Evolutionary conservation across 2,888 invertebrate genomes (phyloP), one percentile per base, ranked within the genome.

Genomic region (Abrostola tripartita): DNA sequence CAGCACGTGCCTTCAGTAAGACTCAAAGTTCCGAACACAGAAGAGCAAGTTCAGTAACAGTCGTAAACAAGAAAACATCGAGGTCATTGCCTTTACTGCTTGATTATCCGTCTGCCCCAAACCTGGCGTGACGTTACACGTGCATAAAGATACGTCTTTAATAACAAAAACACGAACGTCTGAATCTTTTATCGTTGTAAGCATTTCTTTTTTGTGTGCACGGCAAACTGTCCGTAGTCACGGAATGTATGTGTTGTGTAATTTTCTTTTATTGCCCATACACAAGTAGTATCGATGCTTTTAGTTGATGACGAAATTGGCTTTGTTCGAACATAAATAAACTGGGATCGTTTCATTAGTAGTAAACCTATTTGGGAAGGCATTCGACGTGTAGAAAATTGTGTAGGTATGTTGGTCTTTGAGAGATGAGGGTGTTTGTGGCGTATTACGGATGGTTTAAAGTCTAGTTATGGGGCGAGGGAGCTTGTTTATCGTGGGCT

Each of bases 251-350:
- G 71, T 79, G 79, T 83, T 79, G 61, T 69, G 79, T 82, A 83
- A 83, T 82, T 79, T 80, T 74, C 74, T 79, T 81, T 84, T 84
- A 81, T 85, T 77, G 71, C 83, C 71, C 74, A 73, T 77, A 79
- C 60, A 79, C 70, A 69, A 79, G 78, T 73, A 79, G 69, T 71
- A 79, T 81, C 75, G 78, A 74, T 74, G 82, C 80, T 78, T 82
- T 81, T 80, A 83, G 79, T 75, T 75, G 81, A 81, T 82, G 81
- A 78, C 72, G 68, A 73, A 79, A 81, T 83, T 75, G 79, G 72
- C 76, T 81, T 78, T 71, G 75, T 83, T 76, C 71, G 79, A 73
- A 76, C 80, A 69, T 78, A 78, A 76, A 83, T 78, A 76, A 71
- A 76, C 57, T 68, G 62, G 56, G 66, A 56, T 58, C 67, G 80